Evolutionary conservation across 1,140 invertebrate genomes (phyloP).

Genomic region (Acromyrmex echinatior): DNA sequence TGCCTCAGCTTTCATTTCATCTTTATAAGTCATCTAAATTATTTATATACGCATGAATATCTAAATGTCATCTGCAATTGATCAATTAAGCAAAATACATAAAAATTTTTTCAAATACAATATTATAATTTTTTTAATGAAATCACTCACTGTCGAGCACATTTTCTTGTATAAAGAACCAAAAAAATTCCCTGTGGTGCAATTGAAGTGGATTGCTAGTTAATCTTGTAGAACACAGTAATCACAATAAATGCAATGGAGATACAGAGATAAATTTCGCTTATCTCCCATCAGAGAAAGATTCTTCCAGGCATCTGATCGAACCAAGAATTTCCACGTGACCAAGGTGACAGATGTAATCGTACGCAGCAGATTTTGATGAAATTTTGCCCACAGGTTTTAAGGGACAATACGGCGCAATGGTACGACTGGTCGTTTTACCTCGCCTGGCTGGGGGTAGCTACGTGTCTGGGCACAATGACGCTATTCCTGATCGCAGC

Average conservation of each 20-base stretch:
- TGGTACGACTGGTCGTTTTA: conserved; percentile 95
- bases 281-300: conserved; percentile 4
- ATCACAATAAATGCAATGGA: neutral
- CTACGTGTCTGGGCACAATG: conserved; percentile 91
- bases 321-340: conserved; percentile 13
- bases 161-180: neutral
- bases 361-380: conserved; percentile 23
- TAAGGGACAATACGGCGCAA: conserved; percentile 90
- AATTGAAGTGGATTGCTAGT: neutral
- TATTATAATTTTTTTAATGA: neutral
- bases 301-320: conserved; percentile 38
- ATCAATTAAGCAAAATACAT: neutral
- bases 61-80: neutral
- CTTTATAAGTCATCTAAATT: neutral
- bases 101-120: neutral
- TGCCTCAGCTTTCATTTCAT: neutral
- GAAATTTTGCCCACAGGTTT: conserved; percentile 87
- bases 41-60: neutral
- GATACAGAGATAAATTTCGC: neutral
- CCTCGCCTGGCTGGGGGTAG: conserved; percentile 93
- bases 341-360: neutral
- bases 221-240: neutral
- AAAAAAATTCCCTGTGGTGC: neutral
- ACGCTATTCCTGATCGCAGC: conserved; percentile 93
- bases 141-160: neutral